Conservation (phyloP, 2,888 invertebrate genomes). For the Watsonalla binaria region DNA sequence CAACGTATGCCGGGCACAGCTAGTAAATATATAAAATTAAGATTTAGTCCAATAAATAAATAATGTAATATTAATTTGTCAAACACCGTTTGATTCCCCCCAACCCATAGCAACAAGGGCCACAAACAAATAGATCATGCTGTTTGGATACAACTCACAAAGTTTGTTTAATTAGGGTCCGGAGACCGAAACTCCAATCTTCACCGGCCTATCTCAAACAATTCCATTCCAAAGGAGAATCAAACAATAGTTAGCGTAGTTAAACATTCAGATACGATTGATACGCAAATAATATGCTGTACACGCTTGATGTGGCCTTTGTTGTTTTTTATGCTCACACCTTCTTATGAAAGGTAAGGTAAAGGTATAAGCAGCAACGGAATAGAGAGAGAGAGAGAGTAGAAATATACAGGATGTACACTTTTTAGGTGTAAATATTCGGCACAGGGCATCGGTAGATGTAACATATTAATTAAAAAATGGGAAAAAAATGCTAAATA, state of each 20-base stretch:
- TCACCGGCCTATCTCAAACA: constrained; percentile 19
- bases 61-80: too few relatives aligned
- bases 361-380: too few relatives aligned
- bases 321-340: neutral
- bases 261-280: constrained; percentile 19
- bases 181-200: constrained; percentile 13
- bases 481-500: too few relatives aligned
- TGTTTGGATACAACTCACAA: neutral
- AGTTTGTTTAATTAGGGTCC: constrained; percentile 5
- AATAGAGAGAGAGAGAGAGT: too few relatives aligned
- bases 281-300: constrained; percentile 8
- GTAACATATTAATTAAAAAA: too few relatives aligned
- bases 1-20: too few relatives aligned
- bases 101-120: neutral
- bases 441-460: too few relatives aligned
- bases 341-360: too few relatives aligned
- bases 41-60: too few relatives aligned
- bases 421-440: too few relatives aligned
- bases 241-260: constrained; percentile 26
- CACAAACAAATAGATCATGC: neutral
- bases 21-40: too few relatives aligned
- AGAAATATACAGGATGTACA: too few relatives aligned
- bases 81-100: neutral
- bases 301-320: neutral
- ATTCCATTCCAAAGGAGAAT: constrained; percentile 17